Percentiles rank a stretch among this genome's conserved stretches.
phyloP scores from a whole-genome alignment of 2,797 vertebrate genomes.

The Sarcoramphus papa region DNA sequence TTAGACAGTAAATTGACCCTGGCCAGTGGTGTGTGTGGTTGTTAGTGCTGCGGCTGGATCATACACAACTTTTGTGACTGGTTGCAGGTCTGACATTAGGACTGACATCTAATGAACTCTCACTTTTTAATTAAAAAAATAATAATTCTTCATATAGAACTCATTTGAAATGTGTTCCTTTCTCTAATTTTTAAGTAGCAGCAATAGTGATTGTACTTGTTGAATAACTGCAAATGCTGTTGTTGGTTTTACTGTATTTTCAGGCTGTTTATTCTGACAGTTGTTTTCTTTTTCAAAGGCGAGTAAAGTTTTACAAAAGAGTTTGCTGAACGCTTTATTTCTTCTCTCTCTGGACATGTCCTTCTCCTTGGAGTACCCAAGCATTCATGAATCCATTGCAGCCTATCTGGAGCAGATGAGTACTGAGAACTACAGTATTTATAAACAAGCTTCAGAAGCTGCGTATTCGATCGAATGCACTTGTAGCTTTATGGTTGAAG shows the following conservation, averaged over 20 bases:
- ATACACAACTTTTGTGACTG: neutral
- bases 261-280: neutral
- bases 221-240: neutral
- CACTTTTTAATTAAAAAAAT: neutral
- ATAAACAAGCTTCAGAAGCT: constrained; percentile 79
- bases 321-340: constrained; percentile 80
- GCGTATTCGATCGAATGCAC: constrained; percentile 86
- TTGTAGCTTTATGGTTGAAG: constrained; percentile 85
- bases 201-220: neutral
- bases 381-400: constrained; percentile 82
- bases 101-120: neutral
- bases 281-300: constrained; percentile 73
- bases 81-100: neutral
- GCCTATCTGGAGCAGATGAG: constrained; percentile 93
- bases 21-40: too few relatives aligned
- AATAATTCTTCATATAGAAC: neutral
- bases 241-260: neutral
- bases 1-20: neutral
- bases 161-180: neutral
- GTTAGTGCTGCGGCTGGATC: neutral
- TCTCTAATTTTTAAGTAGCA: neutral
- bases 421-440: constrained; percentile 84
- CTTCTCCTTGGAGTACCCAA: constrained; percentile 83
- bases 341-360: constrained; percentile 86
- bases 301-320: constrained; percentile 80